Base-by-base conservation (phyloP, 2,888 invertebrate species). In the Drosophila mettleri region DNA sequence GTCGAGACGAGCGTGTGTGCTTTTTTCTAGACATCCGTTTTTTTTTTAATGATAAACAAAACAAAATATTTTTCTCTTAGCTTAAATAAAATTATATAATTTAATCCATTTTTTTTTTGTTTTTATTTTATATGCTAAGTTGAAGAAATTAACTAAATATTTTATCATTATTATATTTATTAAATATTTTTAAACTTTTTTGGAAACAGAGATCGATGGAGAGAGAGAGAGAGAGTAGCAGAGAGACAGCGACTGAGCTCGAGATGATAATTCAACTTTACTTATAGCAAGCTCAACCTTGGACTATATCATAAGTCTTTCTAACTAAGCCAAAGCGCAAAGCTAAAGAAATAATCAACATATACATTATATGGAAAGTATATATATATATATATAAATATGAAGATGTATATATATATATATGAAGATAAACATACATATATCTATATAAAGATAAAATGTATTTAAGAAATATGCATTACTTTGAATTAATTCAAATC, bases 21-120 rank as follows among this genome's bases (percentile, higher is more conserved):
- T 16, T 12, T 27, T n/a, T 45, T 45, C 3, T 6, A 27, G 10
- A 64, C 59, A 27, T 59, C 74, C 74, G 74, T 49, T 16, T 12
- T 24, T 27, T 16, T 12, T 14, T 16, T 16, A 27, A 45, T 45
- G 27, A 45, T 16, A 14, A 22, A 8, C 16, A 7, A 18, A 7
- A 7, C 8, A 8, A 7, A 7, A n/a, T n/a, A n/a, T n/a, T n/a
- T n/a, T n/a, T n/a, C n/a, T n/a, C n/a, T n/a, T n/a, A n/a, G n/a
- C n/a, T 29, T 29, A 7, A 8, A 9, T 9, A 2, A 9, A 5
- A 18, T 8, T 18, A 18, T 18, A 33, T n/a, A 14, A 33, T n/a
- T n/a, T 34, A 33, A 14, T n/a, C n/a, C n/a, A n/a, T n/a, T n/a
- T n/a, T n/a, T n/a, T n/a, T n/a, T n/a, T n/a, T n/a, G n/a, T n/a